Percentiles rank a stretch among this genome's conserved stretches.
phyloP scores from a whole-genome alignment of 2,888 invertebrate species.

The Dryobotodes eremita region DNA sequence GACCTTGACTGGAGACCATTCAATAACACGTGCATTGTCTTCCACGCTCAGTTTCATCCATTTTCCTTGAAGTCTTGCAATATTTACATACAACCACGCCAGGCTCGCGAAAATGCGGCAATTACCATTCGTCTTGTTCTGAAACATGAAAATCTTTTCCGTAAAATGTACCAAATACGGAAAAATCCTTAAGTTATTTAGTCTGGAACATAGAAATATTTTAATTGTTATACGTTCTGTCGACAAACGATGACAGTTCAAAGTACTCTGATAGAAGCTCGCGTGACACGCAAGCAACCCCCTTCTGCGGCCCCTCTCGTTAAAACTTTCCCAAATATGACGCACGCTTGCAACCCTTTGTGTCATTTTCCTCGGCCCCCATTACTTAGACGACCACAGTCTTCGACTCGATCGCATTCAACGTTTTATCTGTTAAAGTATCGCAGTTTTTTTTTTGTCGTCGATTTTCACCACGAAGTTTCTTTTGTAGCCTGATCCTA shows the following conservation, averaged over 20 bases:
- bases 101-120: slow-evolving; percentile 2
- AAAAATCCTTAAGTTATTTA: slow-evolving; percentile 10
- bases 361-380: slow-evolving; percentile 80
- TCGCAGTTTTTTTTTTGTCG: slow-evolving; percentile 71
- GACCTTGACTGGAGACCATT: slow-evolving; percentile 73
- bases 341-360: slow-evolving; percentile 85
- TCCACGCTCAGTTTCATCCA: slow-evolving; percentile 35
- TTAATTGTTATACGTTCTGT: slow-evolving; percentile 69
- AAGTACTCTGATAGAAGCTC: slow-evolving; percentile 82
- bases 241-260: slow-evolving; percentile 80
- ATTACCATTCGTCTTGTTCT: slow-evolving; percentile 13
- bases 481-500: slow-evolving; percentile 79
- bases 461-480: slow-evolving; percentile 67
- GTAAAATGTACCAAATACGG: background rate
- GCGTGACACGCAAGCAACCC: slow-evolving; percentile 80
- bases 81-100: slow-evolving; percentile 40
- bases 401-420: slow-evolving; percentile 78
- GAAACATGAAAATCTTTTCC: slow-evolving; percentile 15
- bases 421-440: slow-evolving; percentile 72
- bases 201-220: slow-evolving; percentile 56
- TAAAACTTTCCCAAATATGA: slow-evolving; percentile 87
- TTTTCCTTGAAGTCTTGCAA: slow-evolving; percentile 31
- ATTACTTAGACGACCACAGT: slow-evolving; percentile 77
- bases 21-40: slow-evolving; percentile 59
- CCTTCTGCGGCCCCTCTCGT: slow-evolving; percentile 82